Percentiles rank a stretch among this genome's conserved stretches.
These are phyloP conservation scores for Terrapene triunguis DNA, from an alignment of 2,113 vertebrate species.

Conservation along the genomic window DNA sequence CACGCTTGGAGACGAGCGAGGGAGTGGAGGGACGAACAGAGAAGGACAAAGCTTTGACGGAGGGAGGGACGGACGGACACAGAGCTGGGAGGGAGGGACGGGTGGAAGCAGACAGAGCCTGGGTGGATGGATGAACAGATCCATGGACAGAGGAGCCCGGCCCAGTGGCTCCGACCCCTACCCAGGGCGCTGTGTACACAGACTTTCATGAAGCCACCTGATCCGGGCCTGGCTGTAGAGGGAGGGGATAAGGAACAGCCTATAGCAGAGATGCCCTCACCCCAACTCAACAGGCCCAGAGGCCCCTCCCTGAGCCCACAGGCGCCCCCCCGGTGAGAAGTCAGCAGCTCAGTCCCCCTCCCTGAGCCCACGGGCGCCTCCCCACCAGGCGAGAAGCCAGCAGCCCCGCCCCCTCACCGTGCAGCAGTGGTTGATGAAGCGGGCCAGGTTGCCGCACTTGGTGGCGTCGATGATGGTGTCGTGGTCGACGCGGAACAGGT, in stretches of 20 bases:
- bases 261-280: too few species aligned
- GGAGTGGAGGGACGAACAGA: too few species aligned
- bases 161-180: not conserved
- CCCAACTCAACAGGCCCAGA: too few species aligned
- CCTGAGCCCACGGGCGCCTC: not conserved
- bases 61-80: too few species aligned
- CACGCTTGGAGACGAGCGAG: too few species aligned
- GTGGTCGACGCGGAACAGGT: constrained; percentile 93
- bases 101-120: too few species aligned
- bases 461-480: constrained; percentile 96
- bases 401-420: constrained; percentile 80
- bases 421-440: constrained; percentile 97
- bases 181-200: not conserved
- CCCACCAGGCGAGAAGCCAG: not conserved
- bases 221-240: not conserved
- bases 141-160: not conserved
- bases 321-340: not conserved
- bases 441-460: constrained; percentile 91
- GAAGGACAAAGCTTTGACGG: too few species aligned
- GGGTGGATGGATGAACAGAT: too few species aligned
- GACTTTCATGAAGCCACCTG: too few species aligned
- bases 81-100: too few species aligned
- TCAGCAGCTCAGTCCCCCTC: not conserved
- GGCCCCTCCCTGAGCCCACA: not conserved
- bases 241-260: too few species aligned